Evolutionary conservation across 2,113 vertebrate species (phyloP).

Genomic region (Panthera uncia): DNA sequence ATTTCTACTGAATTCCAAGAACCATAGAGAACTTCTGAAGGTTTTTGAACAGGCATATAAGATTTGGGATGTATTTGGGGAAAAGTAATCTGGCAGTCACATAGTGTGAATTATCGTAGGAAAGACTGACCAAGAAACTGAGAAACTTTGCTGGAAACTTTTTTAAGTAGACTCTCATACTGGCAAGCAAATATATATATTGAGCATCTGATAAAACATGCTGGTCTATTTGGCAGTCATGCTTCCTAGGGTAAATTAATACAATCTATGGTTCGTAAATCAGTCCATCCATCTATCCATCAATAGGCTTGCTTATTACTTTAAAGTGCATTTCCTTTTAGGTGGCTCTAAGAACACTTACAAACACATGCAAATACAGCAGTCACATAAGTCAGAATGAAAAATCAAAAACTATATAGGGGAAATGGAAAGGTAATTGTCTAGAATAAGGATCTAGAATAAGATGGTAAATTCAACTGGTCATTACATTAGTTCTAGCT

Average conservation of each 20-base stretch:
- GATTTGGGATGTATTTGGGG: background rate
- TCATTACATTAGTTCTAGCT: background rate
- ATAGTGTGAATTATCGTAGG: background rate
- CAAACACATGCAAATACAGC: background rate
- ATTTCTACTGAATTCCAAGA: background rate
- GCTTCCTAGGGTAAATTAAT: conserved; percentile 46
- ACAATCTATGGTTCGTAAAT: background rate
- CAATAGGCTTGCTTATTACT: background rate
- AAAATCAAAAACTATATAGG: background rate
- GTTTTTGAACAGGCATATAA: background rate
- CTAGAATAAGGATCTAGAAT: background rate
- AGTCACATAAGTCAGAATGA: conserved; percentile 36
- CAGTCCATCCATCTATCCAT: background rate
- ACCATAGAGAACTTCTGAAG: background rate
- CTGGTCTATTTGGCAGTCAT: background rate
- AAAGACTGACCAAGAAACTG: background rate
- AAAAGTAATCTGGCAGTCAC: background rate
- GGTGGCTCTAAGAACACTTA: conserved; percentile 22
- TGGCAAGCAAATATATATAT: background rate
- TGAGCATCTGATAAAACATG: background rate
- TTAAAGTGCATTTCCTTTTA: conserved; percentile 45
- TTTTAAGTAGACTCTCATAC: background rate
- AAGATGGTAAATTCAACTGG: background rate
- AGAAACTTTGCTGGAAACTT: background rate
- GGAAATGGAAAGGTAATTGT: conserved; percentile 15